Evolutionary conservation across 1,140 invertebrate species (phyloP).

Genomic region (Ephestia elutella): DNA sequence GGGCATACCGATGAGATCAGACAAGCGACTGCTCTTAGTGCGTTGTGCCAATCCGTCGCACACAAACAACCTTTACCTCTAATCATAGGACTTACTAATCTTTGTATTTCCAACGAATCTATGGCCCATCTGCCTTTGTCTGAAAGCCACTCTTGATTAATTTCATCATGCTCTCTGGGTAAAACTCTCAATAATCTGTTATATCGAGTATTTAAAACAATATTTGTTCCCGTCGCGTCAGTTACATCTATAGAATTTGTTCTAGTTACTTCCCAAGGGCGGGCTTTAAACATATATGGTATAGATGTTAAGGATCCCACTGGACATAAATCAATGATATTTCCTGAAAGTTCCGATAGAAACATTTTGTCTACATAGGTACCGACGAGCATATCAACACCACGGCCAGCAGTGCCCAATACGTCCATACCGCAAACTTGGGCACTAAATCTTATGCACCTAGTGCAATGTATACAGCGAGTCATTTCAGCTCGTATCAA

Average conservation of each 20-base stretch:
- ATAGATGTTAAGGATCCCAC: constrained; percentile 98
- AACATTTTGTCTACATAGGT: constrained; percentile 99
- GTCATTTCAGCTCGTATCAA: constrained; percentile 88
- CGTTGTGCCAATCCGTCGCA: constrained; percentile 79
- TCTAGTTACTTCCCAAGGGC: constrained; percentile 78
- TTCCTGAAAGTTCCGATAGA: constrained; percentile 97
- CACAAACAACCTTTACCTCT: constrained; percentile 71
- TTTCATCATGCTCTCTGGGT: constrained; percentile 82
- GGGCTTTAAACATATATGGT: constrained; percentile 91
- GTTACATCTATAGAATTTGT: constrained; percentile 84
- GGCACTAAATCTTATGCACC: constrained; percentile 83
- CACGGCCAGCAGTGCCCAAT: constrained; percentile 83
- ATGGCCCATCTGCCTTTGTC: constrained; percentile 86
- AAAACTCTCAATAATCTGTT: constrained; percentile 83
- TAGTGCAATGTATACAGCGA: constrained; percentile 87
- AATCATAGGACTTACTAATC: constrained; percentile 81
- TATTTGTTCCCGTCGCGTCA: constrained; percentile 86
- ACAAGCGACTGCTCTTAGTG: constrained; percentile 72
- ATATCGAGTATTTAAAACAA: constrained; percentile 80
- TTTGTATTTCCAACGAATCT: constrained; percentile 84
- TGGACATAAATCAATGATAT: constrained; percentile 99
- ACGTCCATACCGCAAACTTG: constrained; percentile 88
- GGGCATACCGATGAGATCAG: constrained; percentile 44
- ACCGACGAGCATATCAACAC: constrained; percentile 85
- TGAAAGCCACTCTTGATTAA: constrained; percentile 88